Conservation (phyloP, 2,888 invertebrate genomes). For the Rotaria socialis region DNA sequence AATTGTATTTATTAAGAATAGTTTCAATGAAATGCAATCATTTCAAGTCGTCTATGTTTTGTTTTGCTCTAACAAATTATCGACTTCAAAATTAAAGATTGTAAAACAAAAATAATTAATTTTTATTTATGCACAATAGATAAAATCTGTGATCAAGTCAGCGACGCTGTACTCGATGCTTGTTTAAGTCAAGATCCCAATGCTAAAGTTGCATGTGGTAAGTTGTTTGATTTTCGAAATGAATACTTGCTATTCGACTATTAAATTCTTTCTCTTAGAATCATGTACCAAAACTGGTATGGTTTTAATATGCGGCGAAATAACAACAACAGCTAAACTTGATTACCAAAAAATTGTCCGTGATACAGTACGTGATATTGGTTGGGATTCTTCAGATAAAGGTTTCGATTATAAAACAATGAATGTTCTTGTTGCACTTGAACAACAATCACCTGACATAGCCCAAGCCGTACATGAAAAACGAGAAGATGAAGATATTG, state of each 20-base stretch:
- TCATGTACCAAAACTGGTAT: conserved; percentile 98
- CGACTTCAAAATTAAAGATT: no score
- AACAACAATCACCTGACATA: conserved; percentile 62
- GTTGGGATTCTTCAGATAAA: conserved; percentile 93
- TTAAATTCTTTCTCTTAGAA: conserved; percentile 63
- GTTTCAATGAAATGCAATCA: no score
- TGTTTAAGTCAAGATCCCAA: conserved; percentile 87
- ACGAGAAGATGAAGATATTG: conserved; percentile 55
- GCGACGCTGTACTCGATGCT: conserved; percentile 65
- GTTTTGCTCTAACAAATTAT: no score
- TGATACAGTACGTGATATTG: conserved; percentile 92
- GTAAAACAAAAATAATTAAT: conserved; percentile 49
- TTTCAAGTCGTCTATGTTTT: no score
- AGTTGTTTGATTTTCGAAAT: background rate
- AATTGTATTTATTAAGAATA: background rate
- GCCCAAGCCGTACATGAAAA: conserved; percentile 74
- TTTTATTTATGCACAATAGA: conserved; percentile 52
- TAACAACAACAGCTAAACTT: conserved; percentile 91
- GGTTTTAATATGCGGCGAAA: conserved; percentile 95
- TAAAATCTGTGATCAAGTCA: conserved; percentile 63
- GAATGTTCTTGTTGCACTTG: conserved; percentile 92
- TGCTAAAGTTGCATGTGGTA: conserved; percentile 85
- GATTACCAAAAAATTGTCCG: conserved; percentile 96
- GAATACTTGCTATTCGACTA: background rate
- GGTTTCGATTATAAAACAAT: conserved; percentile 98